phyloP scores from a whole-genome alignment of 2,797 vertebrate species.

The Catamblyrhynchus diadema region DNA sequence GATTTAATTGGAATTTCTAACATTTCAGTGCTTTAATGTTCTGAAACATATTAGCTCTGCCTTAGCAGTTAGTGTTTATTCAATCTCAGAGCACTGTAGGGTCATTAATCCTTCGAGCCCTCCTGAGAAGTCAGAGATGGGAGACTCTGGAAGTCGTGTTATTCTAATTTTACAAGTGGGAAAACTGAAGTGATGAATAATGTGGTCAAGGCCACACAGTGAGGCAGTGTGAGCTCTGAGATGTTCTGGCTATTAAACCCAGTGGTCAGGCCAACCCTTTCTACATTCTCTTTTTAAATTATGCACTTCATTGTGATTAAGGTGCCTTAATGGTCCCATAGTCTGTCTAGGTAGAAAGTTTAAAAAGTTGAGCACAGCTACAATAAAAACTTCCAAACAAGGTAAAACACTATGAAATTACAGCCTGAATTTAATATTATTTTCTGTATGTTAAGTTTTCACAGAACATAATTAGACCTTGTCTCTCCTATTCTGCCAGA shows the following conservation, averaged over 20 bases:
- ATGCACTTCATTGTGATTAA: background rate
- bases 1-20: background rate
- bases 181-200: background rate
- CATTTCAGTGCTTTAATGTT: background rate
- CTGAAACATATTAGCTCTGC: background rate
- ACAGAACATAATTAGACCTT: background rate
- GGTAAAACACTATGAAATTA: background rate
- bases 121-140: background rate
- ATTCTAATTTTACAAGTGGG: background rate
- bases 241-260: constrained; percentile 3
- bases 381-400: background rate
- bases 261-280: background rate
- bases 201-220: background rate
- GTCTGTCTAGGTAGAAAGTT: background rate
- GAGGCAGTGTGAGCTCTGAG: background rate
- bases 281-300: background rate
- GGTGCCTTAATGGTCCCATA: background rate
- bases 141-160: background rate
- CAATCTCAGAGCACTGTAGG: background rate
- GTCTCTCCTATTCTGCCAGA: background rate
- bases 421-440: background rate
- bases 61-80: constrained; percentile 1
- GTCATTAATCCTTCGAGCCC: background rate
- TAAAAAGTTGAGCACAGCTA: background rate
- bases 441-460: background rate